A percentile compares a stretch with the other conserved stretches of the same genome.
Conservation (phyloP, 2,888 invertebrate species). For the Autographa pulchrina region DNA sequence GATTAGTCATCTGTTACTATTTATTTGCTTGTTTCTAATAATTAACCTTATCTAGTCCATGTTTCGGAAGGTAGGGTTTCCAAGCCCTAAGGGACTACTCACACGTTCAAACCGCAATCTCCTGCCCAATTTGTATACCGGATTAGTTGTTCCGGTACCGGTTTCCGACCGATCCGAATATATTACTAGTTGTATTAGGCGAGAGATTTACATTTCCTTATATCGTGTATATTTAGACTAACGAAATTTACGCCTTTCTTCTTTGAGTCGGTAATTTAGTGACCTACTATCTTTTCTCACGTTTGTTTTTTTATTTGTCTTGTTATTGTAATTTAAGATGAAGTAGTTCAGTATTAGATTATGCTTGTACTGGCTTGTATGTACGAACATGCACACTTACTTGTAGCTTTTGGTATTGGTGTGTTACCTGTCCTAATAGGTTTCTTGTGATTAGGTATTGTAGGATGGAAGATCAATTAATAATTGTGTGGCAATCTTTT, state of each 20-base stretch:
- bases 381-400: too few species aligned
- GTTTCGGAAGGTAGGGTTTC: neutral
- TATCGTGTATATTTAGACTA: neutral
- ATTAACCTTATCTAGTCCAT: neutral
- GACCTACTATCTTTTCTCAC: neutral
- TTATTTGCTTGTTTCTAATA: neutral
- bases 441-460: neutral
- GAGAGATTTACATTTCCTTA: conserved; percentile 21
- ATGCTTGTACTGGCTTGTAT: too few species aligned
- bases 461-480: neutral
- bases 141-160: conserved; percentile 33
- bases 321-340: neutral
- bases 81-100: conserved; percentile 1
- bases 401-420: too few species aligned
- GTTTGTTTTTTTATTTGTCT: neutral
- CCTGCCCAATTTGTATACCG: conserved; percentile 30
- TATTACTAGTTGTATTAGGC: conserved; percentile 12
- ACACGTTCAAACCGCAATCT: conserved; percentile 9
- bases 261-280: neutral
- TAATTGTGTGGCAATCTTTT: neutral
- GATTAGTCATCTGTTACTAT: neutral
- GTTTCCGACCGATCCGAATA: conserved; percentile 23
- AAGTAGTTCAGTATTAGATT: neutral
- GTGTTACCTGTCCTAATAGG: too few species aligned
- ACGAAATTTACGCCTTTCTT: neutral